Percentiles rank a stretch among this genome's conserved stretches.
These are phyloP conservation scores for Anas platyrhynchos DNA, from an alignment of 2,113 vertebrate genomes.

Conservation along the genomic window DNA sequence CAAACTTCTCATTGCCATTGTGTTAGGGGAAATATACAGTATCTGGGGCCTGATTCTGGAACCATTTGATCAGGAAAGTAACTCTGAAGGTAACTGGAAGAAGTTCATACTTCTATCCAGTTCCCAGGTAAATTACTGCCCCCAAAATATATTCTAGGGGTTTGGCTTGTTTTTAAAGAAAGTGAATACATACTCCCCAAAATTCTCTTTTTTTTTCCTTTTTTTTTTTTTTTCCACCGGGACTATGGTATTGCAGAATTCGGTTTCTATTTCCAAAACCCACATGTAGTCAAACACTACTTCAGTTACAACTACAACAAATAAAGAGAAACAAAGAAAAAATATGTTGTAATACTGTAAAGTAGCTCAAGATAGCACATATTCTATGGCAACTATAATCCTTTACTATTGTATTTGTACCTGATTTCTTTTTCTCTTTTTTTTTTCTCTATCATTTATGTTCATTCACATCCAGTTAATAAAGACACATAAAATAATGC, in stretches of 20 bases:
- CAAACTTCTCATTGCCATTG: neutral
- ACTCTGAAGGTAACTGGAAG: neutral
- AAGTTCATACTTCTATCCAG: neutral
- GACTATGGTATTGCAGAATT: neutral
- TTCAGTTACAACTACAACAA: neutral
- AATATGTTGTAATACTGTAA: neutral
- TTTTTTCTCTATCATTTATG: neutral
- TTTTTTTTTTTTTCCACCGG: neutral
- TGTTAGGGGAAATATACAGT: neutral
- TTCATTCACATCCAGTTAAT: neutral
- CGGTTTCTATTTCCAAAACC: neutral
- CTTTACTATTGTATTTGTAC: neutral
- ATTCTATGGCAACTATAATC: neutral
- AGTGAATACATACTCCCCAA: neutral
- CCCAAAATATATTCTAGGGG: neutral
- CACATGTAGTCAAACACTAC: neutral
- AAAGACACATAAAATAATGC: neutral
- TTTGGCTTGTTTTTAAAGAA: neutral
- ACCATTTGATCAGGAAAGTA: neutral
- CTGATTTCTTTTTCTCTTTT: neutral
- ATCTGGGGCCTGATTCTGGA: neutral
- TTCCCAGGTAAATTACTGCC: neutral
- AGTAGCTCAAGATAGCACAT: neutral
- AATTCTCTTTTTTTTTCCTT: neutral
- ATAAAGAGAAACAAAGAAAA: neutral